Conservation (phyloP, 2,888 invertebrate genomes). For the Terebella lapidaria region DNA sequence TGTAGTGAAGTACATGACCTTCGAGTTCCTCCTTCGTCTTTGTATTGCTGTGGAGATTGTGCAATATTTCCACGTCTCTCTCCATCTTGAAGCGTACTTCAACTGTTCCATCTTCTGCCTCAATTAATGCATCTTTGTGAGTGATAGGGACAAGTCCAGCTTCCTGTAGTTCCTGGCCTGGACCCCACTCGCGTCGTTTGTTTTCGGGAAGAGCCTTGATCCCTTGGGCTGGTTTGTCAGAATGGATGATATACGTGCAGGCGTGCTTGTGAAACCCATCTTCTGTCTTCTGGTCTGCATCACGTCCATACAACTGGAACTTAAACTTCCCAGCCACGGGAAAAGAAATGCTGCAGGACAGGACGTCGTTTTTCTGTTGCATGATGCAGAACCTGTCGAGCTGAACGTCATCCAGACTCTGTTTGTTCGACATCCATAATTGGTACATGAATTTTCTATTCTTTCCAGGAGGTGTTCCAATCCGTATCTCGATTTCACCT, state of each 20-base stretch:
- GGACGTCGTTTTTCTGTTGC: not conserved
- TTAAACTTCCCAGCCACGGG: not conserved
- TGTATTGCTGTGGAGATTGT: not conserved
- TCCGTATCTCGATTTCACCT: slow-evolving; percentile 3
- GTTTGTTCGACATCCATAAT: not conserved
- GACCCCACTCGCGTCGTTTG: slow-evolving; percentile 1
- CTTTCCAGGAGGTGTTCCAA: not conserved
- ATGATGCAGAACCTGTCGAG: not conserved
- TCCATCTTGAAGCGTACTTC: not conserved
- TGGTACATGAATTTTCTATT: not conserved
- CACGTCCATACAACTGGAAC: not conserved
- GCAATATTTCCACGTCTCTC: not conserved
- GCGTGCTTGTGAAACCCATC: too few species aligned
- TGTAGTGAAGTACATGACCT: not conserved
- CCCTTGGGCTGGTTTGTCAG: not conserved
- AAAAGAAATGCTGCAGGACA: not conserved
- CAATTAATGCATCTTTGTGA: not conserved
- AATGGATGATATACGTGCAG: not conserved
- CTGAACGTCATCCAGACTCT: not conserved
- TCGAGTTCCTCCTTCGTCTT: not conserved
- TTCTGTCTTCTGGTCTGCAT: not conserved
- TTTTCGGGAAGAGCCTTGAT: not conserved
- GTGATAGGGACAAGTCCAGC: not conserved
- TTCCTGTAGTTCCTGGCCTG: not conserved
- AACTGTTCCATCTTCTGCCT: not conserved